These are phyloP conservation scores for Ornithorhynchus anatinus DNA, from an alignment of 2,113 vertebrate genomes.

Conservation along the genomic window DNA sequence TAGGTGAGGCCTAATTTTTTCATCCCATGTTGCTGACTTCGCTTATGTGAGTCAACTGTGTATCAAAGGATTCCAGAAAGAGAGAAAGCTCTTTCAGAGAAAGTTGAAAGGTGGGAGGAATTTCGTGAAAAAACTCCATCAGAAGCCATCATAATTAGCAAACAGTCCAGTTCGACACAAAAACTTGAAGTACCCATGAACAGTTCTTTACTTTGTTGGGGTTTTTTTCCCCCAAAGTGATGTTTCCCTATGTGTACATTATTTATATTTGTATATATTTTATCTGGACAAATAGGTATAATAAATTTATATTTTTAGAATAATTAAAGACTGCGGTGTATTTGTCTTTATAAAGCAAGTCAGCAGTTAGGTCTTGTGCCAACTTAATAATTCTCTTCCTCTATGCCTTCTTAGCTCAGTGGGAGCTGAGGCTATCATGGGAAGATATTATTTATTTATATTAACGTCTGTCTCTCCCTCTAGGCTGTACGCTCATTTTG, in stretches of 20 bases:
- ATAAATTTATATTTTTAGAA: not conserved
- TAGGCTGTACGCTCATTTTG: too few relatives aligned
- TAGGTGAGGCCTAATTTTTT: too few relatives aligned
- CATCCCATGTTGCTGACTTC: too few relatives aligned
- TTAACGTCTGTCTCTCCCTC: too few relatives aligned
- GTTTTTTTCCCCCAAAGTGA: too few relatives aligned
- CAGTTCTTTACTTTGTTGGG: not conserved
- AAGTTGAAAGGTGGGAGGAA: not conserved
- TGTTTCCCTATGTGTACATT: not conserved
- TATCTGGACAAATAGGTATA: not conserved
- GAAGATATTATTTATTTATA: not conserved
- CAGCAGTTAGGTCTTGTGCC: not conserved
- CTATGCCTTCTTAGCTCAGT: not conserved
- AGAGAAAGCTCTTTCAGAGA: too few relatives aligned
- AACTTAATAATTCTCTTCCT: not conserved
- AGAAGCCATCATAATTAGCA: not conserved
- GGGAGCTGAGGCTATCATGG: not conserved
- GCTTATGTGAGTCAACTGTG: too few relatives aligned
- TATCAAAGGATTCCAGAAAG: too few relatives aligned
- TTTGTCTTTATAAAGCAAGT: not conserved
- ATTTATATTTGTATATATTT: slow-evolving; percentile 9
- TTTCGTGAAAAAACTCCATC: not conserved
- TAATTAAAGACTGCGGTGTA: not conserved
- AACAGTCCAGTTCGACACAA: not conserved
- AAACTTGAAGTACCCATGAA: not conserved